Base-by-base conservation (phyloP, 2,113 vertebrate genomes). In the Gobio gobio region DNA sequence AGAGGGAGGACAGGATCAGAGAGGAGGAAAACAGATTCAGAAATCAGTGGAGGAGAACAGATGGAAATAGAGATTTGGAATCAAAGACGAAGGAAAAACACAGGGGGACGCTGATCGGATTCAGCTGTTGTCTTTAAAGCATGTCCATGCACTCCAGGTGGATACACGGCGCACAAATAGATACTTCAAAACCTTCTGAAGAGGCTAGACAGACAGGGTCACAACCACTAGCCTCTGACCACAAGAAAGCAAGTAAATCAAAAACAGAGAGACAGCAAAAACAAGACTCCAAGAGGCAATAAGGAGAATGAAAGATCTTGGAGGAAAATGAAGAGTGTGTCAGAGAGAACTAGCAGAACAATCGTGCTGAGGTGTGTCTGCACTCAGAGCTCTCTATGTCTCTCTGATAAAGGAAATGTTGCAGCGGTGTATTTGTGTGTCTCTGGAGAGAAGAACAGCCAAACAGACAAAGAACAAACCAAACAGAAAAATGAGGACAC, bases 381-480 rank as follows among this genome's bases (percentile, higher is more conserved):
- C 33, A 10, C 82, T 78, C 59, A 40, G 40, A 40, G 40, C 45
- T 59, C 49, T 83, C 73, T 73, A 56, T 12, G 58, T 73, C 49
- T 43, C 45, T 45, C 22, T 51, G 59, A 84, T 83, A 63, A 79
- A 85, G 59, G 63, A 75, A 90, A 64, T 5, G 24, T 63, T 78
- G 83, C 51, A 68, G 74, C 51, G 20, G 61, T 86, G 78, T 85
- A 77, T 61, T 33, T 8, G 40, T 8, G 40, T 29, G 49, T 84
- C 86, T 47, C 86, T 33, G 36, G 83, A 76, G 86, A 84, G 14
- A 72, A n/a, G 40, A 54, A 68, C 43, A 68, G 70, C 18, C 3
- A 61, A 58, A 70, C n/a, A 82, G 47, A 85, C 24, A 85, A 73
- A 78, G 70, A 83, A 63, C 66, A 75, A 87, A 59, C 82, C 61